Base-by-base conservation (phyloP, 2,113 vertebrate species). In the Rissa tridactyla region DNA sequence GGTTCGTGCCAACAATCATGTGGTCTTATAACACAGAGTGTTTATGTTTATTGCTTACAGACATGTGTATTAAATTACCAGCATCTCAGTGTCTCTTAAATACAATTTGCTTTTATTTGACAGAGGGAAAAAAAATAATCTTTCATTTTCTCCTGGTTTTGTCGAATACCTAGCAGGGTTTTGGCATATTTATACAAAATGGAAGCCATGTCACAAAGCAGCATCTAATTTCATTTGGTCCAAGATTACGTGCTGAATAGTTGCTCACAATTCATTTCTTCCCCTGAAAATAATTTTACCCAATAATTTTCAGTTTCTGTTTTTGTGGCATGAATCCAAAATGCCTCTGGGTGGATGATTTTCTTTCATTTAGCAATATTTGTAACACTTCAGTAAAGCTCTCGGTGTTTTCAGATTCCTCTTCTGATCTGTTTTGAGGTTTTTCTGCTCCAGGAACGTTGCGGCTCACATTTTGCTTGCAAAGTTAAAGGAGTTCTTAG, bases 31-130 rank as follows among this genome's bases (percentile, higher is more conserved):
- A 42, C 32, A 38, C 34, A n/a, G 93, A 92, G 72, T 75, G 29
- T 77, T 92, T 90, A 87, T 62, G 68, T 79, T 96, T 90, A 66
- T 68, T 92, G 68, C 46, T 92, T 82, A 68, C 46, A 75, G 26
- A 29, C 52, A 18, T 10, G 11, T 75, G 22, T 54, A n/a, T 80
- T 83, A 88, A 73, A 65, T 86, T 72, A 73, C 17, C 23, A 64
- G 64, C 64, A 70, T 60, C 64, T 58, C 32, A 38, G 51, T 68
- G 58, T 88, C 46, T 77, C 64, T 66, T 86, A 78, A 90, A 61
- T 69, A 82, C 5, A 90, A 88, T 51, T 58, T 66, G 4, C 22
- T 68, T 93, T 61, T 88, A 34, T 78, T 81, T 69, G 54, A 46
- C 26, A 44, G 44, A 42, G 26, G 9, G 7, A 6, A 7, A 66